Conservation (phyloP, 1,140 invertebrate species). For the Bactericera cockerelli region DNA sequence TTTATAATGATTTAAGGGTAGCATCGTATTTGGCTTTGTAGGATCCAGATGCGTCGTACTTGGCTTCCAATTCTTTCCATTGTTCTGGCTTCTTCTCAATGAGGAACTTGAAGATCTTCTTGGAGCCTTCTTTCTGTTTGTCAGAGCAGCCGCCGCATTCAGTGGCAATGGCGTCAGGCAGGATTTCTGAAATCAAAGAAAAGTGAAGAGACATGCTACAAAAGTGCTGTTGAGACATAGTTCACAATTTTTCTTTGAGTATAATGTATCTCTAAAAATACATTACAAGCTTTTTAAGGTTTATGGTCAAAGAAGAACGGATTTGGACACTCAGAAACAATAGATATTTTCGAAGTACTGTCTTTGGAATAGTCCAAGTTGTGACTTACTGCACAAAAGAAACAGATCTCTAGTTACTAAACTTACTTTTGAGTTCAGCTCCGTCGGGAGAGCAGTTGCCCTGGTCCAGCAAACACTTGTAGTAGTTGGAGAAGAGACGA, state of each 20-base stretch:
- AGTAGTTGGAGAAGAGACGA: constrained; percentile 33
- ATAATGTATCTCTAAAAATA: too few species aligned
- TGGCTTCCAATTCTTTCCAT: constrained; percentile 37
- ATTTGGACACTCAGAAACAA: too few species aligned
- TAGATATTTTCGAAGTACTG: too few species aligned
- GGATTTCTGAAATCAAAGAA: constrained; percentile 26
- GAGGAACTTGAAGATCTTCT: constrained; percentile 35
- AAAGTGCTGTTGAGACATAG: too few species aligned
- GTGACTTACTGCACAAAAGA: too few species aligned
- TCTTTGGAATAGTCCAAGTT: too few species aligned
- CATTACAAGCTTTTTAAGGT: too few species aligned
- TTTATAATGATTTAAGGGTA: too few species aligned
- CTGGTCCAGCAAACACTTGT: constrained; percentile 36
- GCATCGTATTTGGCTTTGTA: constrained; percentile 35
- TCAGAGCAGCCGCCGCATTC: constrained; percentile 43
- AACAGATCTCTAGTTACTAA: too few species aligned
- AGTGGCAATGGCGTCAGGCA: constrained; percentile 42
- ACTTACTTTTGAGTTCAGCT: constrained; percentile 35
- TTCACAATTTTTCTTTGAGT: too few species aligned
- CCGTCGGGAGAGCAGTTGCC: constrained; percentile 35
- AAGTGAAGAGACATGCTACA: too few species aligned
- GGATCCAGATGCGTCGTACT: constrained; percentile 40
- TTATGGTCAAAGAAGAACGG: too few species aligned
- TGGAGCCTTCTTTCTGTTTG: constrained; percentile 34
- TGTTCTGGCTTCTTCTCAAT: constrained; percentile 36